Conservation (phyloP, 2,797 vertebrate species). For the Hoplostethus mediterraneus region DNA sequence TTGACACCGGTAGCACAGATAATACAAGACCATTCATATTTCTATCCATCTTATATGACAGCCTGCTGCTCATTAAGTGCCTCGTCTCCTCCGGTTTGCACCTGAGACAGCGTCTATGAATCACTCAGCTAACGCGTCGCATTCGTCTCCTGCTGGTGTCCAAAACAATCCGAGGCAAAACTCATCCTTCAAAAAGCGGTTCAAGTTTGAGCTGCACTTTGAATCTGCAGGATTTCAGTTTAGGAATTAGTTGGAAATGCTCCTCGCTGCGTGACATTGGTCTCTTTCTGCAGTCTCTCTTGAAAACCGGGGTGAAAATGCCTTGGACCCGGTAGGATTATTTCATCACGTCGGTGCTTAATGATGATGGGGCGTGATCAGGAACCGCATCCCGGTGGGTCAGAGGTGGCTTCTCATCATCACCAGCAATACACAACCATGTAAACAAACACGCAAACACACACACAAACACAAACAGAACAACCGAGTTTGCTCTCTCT, state of each 20-base stretch:
- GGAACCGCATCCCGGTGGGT: slow-evolving; percentile 51
- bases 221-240: neutral
- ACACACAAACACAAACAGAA: neutral
- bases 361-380: slow-evolving; percentile 35
- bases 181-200: neutral
- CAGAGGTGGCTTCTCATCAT: slow-evolving; percentile 59
- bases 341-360: slow-evolving; percentile 33
- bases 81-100: slow-evolving; percentile 29
- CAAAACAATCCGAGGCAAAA: neutral
- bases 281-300: slow-evolving; percentile 7
- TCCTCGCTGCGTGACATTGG: slow-evolving; percentile 1
- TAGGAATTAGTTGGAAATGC: slow-evolving; percentile 3
- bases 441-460: neutral
- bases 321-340: slow-evolving; percentile 22
- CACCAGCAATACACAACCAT: slow-evolving; percentile 42
- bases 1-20: slow-evolving; percentile 12
- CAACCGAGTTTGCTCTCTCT: neutral
- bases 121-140: slow-evolving; percentile 20
- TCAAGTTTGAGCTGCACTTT: neutral
- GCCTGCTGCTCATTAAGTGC: slow-evolving; percentile 39
- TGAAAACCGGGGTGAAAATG: slow-evolving; percentile 38
- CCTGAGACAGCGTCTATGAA: slow-evolving; percentile 43
- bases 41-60: slow-evolving; percentile 29
- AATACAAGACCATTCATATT: slow-evolving; percentile 52
- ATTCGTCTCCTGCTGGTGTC: slow-evolving; percentile 8